Conservation (phyloP, 2,113 vertebrate species). For the Solenodon paradoxus region DNA sequence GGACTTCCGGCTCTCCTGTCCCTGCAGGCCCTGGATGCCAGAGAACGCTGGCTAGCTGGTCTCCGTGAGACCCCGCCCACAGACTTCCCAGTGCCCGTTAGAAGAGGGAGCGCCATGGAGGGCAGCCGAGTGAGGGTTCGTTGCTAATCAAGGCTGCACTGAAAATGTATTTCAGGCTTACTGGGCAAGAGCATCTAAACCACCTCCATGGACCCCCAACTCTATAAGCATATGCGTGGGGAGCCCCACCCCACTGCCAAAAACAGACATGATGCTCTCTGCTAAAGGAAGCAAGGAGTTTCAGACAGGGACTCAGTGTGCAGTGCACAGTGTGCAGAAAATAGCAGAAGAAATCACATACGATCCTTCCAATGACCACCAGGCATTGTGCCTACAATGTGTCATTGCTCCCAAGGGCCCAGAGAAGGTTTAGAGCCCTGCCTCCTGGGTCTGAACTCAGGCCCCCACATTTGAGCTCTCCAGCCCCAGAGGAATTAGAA, state of each 20-base stretch:
- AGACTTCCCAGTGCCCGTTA: neutral
- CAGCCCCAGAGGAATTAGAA: neutral
- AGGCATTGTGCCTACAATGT: rapidly evolving
- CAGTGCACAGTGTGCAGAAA: neutral
- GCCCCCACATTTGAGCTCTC: neutral
- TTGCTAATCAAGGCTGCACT: neutral
- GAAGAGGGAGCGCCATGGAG: too few relatives aligned
- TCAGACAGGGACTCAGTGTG: neutral
- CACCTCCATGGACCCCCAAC: neutral
- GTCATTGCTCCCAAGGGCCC: neutral
- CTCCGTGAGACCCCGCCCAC: rapidly evolving
- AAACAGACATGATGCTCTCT: neutral
- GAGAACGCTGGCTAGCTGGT: neutral
- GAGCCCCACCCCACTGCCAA: neutral
- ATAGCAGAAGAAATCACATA: neutral
- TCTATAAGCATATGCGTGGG: too few relatives aligned
- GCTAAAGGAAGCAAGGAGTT: neutral
- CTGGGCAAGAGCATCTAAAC: neutral
- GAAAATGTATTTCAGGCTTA: neutral
- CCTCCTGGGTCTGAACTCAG: neutral
- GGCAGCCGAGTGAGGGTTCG: neutral
- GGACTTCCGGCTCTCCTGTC: neutral
- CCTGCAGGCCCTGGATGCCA: neutral
- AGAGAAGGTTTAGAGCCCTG: neutral
- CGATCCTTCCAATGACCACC: neutral